Percentiles rank a stretch among this genome's conserved stretches.
Evolutionary conservation across 2,113 vertebrate genomes (phyloP).

Genomic region (Clarias macrocephalus): DNA sequence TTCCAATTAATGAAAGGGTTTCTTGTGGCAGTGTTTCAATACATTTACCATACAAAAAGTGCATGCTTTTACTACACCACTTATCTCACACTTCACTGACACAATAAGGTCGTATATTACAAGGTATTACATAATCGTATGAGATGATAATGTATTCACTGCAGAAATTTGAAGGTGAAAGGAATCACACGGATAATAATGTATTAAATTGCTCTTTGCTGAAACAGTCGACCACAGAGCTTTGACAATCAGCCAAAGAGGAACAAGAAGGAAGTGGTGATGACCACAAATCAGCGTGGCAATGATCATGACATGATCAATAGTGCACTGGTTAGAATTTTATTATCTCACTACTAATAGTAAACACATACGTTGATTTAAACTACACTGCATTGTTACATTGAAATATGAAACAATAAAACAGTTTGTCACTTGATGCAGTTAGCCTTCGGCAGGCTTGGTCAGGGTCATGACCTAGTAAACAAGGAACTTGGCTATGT

Average conservation of each 20-base stretch:
- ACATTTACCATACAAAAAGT: not conserved
- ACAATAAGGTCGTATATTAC: not conserved
- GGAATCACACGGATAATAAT: not conserved
- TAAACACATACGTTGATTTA: not conserved
- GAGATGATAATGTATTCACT: too few relatives aligned
- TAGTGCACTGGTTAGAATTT: not conserved
- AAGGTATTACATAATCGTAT: too few relatives aligned
- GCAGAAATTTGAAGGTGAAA: slow-evolving; percentile 1
- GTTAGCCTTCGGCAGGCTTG: not conserved
- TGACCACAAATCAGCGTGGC: not conserved
- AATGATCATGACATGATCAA: not conserved
- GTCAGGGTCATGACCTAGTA: slow-evolving; percentile 22
- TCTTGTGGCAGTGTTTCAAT: not conserved
- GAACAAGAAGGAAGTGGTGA: not conserved
- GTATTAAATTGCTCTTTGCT: not conserved
- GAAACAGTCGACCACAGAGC: not conserved
- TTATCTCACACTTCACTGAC: not conserved
- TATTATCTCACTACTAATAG: not conserved
- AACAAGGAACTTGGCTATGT: not conserved
- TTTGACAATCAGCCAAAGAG: not conserved
- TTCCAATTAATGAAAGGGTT: not conserved
- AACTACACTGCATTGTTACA: not conserved
- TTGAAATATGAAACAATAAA: not conserved
- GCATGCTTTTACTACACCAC: slow-evolving; percentile 4
- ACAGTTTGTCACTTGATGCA: not conserved